A percentile compares a stretch with the other conserved stretches of the same genome.
Conservation (phyloP, 2,797 vertebrate species). For the Melanotaenia boesemani region DNA sequence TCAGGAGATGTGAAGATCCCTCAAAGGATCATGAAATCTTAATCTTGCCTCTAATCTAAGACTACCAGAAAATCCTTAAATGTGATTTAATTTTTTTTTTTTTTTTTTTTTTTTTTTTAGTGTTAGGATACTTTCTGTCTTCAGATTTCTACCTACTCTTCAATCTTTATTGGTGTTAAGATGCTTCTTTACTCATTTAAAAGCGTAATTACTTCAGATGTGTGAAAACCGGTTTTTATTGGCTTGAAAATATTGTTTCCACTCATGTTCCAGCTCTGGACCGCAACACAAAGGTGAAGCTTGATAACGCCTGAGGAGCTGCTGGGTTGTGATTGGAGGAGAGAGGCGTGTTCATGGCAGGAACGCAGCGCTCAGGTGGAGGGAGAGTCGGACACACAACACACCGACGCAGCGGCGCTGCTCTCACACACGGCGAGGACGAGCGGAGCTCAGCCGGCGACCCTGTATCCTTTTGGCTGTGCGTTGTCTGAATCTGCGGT, state of each 20-base stretch:
- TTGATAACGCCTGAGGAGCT: conserved; percentile 3
- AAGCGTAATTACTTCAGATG: background rate
- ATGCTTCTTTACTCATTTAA: no score
- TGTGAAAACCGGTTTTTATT: background rate
- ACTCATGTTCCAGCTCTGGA: background rate
- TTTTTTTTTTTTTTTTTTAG: no score
- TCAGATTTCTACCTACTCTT: no score
- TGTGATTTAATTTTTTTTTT: no score
- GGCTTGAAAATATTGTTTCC: background rate
- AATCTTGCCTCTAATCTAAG: no score
- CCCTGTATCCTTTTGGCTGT: background rate
- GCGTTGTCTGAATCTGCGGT: background rate
- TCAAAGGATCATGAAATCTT: no score
- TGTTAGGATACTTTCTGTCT: no score
- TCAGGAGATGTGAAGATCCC: no score
- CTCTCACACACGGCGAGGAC: conserved; percentile 5
- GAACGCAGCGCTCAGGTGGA: conserved; percentile 73
- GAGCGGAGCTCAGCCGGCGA: conserved; percentile 3
- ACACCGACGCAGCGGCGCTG: background rate
- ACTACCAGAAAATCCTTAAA: no score
- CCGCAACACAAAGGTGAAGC: conserved; percentile 12
- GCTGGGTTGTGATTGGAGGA: conserved; percentile 60
- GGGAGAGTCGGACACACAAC: conserved; percentile 7
- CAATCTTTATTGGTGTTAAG: no score
- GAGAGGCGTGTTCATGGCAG: conserved; percentile 61